A percentile compares a stretch with the other conserved stretches of the same genome.
Evolutionary conservation across 2,113 vertebrate genomes (phyloP).

Genomic region (Piaya cayana): DNA sequence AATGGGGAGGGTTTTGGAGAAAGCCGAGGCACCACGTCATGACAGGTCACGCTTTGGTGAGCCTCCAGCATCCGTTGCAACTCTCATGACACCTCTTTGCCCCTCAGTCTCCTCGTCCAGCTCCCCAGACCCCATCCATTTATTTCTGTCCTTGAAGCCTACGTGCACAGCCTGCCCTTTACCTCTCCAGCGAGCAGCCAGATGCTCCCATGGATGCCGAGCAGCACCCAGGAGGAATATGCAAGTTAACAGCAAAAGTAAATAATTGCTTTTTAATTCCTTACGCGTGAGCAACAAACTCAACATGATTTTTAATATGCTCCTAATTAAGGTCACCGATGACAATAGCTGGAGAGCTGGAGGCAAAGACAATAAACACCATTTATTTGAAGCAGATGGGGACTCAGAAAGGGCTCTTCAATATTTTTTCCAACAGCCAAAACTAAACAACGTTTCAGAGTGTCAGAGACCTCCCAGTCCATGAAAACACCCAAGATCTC

Average conservation of each 20-base stretch:
- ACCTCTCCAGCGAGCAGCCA: neutral
- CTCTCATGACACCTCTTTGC: neutral
- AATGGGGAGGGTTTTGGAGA: neutral
- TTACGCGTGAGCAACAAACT: neutral
- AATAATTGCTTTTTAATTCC: neutral
- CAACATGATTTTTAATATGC: neutral
- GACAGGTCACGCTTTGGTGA: neutral
- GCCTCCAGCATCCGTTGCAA: neutral
- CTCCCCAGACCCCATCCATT: neutral
- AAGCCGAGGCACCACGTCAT: neutral
- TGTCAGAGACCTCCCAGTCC: neutral
- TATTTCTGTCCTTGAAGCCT: neutral
- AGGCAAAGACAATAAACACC: slow-evolving; percentile 55
- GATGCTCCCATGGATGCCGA: accelerated
- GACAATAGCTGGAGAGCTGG: neutral
- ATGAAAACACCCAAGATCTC: neutral
- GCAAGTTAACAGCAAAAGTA: neutral
- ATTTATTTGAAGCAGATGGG: slow-evolving; percentile 68
- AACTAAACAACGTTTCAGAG: neutral
- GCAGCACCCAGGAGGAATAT: neutral
- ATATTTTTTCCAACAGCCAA: neutral
- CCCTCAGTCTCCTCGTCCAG: neutral
- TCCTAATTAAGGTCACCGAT: neutral
- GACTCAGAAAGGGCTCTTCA: neutral
- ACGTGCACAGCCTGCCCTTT: neutral